These are phyloP conservation scores for Embiotoca jacksoni DNA, from an alignment of 2,113 vertebrate species.

Conservation along the genomic window DNA sequence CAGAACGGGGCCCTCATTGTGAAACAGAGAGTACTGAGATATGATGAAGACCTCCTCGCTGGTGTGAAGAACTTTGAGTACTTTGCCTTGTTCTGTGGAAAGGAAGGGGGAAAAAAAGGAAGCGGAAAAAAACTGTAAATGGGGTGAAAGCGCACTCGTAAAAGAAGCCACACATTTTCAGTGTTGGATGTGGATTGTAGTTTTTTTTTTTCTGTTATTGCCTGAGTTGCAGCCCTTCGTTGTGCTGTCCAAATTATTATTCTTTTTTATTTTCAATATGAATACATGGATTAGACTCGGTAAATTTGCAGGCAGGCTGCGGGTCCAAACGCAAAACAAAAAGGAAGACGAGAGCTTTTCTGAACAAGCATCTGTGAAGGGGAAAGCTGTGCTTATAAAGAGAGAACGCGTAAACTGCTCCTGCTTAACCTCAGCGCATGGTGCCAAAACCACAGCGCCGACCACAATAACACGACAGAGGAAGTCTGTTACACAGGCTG, in stretches of 20 bases:
- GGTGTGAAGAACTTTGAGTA: constrained; percentile 86
- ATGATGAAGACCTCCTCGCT: constrained; percentile 85
- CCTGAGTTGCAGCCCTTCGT: background rate
- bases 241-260: background rate
- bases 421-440: background rate
- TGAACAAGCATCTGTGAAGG: background rate
- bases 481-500: background rate
- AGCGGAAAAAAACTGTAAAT: background rate
- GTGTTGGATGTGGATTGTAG: background rate
- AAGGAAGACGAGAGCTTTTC: background rate
- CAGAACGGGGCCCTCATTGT: constrained; percentile 82
- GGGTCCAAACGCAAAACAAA: constrained; percentile 1
- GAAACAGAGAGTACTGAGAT: constrained; percentile 86
- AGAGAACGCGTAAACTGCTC: too few species aligned
- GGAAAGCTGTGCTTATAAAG: too few species aligned
- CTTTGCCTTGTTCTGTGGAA: constrained; percentile 85
- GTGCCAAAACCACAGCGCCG: background rate
- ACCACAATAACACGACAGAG: background rate
- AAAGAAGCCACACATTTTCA: background rate
- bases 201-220: background rate
- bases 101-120: constrained; percentile 1
- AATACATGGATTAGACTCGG: background rate
- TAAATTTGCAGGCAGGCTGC: background rate
- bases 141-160: background rate
- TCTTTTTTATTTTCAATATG: constrained; percentile 2